These are phyloP conservation scores for Cerceris rybyensis DNA, from an alignment of 2,888 invertebrate genomes.

Conservation along the genomic window DNA sequence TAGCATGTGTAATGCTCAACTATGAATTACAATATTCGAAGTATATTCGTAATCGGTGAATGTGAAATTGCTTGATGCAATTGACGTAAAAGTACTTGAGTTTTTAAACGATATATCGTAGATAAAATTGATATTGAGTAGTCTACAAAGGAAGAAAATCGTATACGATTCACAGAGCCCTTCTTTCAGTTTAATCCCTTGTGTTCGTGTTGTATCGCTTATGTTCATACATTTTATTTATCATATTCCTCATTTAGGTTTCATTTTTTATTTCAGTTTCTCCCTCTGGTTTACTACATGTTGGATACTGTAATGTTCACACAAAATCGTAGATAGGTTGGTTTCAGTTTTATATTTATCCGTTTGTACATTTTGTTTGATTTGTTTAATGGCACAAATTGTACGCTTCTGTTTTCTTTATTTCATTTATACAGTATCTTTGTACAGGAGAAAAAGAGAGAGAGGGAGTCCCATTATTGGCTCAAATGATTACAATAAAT, in stretches of 20 bases:
- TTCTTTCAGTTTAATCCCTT: conserved; percentile 16
- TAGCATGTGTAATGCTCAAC: conserved; percentile 67
- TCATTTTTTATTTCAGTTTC: conserved; percentile 75
- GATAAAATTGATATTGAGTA: conserved; percentile 47
- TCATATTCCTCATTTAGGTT: conserved; percentile 62
- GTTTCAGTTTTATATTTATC: conserved; percentile 62
- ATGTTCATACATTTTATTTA: conserved; percentile 20
- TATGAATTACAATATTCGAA: conserved; percentile 18
- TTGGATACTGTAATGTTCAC: conserved; percentile 71
- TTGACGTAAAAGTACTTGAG: conserved; percentile 26
- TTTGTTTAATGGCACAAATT: conserved; percentile 45
- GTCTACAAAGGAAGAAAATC: conserved; percentile 12
- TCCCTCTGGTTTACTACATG: conserved; percentile 71
- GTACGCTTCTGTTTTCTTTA: conserved; percentile 39
- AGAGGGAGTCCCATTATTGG: too few relatives aligned
- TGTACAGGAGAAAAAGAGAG: neutral
- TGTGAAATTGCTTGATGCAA: conserved; percentile 35
- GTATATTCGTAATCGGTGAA: conserved; percentile 18
- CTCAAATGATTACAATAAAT: conserved; percentile 44
- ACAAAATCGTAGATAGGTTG: conserved; percentile 71
- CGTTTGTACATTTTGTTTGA: conserved; percentile 47
- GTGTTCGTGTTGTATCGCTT: conserved; percentile 12
- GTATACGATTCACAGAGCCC: conserved; percentile 1
- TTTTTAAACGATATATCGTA: conserved; percentile 40
- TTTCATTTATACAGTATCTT: conserved; percentile 34